Conservation (phyloP, 1,140 invertebrate species). For the Mesaphorura yosii region DNA sequence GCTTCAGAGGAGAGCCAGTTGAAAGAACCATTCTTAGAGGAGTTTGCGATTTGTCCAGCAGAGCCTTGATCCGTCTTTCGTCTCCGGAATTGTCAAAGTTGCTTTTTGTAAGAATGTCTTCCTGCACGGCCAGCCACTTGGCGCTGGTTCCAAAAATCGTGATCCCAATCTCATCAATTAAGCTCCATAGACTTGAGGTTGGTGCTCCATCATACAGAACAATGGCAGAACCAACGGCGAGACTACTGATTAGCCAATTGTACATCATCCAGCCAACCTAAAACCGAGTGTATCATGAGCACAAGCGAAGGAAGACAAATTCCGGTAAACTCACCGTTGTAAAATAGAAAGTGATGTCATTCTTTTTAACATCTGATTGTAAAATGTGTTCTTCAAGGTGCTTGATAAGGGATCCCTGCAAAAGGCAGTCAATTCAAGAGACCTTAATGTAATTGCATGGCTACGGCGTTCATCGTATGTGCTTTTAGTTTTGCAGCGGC, state of each 20-base stretch:
- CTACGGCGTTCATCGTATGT: too few relatives aligned
- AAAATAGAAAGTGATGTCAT: conserved; percentile 49
- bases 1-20: conserved; percentile 48
- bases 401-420: conserved; percentile 47
- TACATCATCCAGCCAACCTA: conserved; percentile 60
- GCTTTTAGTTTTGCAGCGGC: too few relatives aligned
- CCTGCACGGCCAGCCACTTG: conserved; percentile 46
- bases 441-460: conserved; percentile 1
- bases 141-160: conserved; percentile 49
- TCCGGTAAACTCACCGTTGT: too few relatives aligned
- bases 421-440: conserved; percentile 38
- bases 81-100: not conserved
- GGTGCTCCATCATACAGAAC: conserved; percentile 51
- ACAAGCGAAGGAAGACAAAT: too few relatives aligned
- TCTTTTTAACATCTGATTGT: conserved; percentile 41
- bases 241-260: conserved; percentile 44
- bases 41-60: conserved; percentile 38
- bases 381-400: conserved; percentile 48
- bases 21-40: conserved; percentile 43
- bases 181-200: conserved; percentile 43
- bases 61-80: conserved; percentile 18
- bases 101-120: conserved; percentile 33
- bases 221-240: conserved; percentile 42
- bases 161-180: conserved; percentile 43
- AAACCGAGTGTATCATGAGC: conserved; percentile 31